These are phyloP conservation scores for Lamellibrachia satsuma DNA, from an alignment of 2,888 invertebrate species.

Conservation along the genomic window DNA sequence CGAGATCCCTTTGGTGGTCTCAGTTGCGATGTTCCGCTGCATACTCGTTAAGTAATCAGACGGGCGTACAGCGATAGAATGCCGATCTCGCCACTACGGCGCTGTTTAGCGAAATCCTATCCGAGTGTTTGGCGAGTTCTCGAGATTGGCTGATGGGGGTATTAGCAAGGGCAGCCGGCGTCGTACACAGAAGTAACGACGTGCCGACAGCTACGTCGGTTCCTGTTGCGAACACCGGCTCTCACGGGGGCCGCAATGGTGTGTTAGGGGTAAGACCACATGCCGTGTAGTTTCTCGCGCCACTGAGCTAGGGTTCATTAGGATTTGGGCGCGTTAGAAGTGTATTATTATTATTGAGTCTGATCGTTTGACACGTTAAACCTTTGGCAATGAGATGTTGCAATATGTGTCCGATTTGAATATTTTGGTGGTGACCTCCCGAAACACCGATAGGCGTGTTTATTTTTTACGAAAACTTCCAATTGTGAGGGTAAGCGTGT, in stretches of 20 bases:
- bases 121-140: slow-evolving; percentile 5
- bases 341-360: too few relatives aligned
- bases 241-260: neutral
- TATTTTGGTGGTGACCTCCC: too few relatives aligned
- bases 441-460: too few relatives aligned
- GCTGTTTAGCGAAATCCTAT: slow-evolving; percentile 17
- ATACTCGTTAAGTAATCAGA: neutral
- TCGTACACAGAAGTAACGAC: neutral
- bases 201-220: neutral
- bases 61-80: slow-evolving; percentile 10
- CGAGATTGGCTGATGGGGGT: neutral
- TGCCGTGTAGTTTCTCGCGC: too few relatives aligned
- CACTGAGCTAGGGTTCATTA: too few relatives aligned
- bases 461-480: too few relatives aligned
- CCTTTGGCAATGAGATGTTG: too few relatives aligned
- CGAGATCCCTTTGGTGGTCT: neutral
- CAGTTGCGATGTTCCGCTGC: neutral
- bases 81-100: neutral
- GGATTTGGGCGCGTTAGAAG: too few relatives aligned
- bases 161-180: neutral
- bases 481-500: too few relatives aligned
- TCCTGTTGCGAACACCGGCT: neutral
- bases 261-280: too few relatives aligned
- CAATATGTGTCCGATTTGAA: too few relatives aligned
- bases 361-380: too few relatives aligned